These are phyloP conservation scores for Scytalopus superciliaris DNA, from an alignment of 2,113 vertebrate species.

Conservation along the genomic window DNA sequence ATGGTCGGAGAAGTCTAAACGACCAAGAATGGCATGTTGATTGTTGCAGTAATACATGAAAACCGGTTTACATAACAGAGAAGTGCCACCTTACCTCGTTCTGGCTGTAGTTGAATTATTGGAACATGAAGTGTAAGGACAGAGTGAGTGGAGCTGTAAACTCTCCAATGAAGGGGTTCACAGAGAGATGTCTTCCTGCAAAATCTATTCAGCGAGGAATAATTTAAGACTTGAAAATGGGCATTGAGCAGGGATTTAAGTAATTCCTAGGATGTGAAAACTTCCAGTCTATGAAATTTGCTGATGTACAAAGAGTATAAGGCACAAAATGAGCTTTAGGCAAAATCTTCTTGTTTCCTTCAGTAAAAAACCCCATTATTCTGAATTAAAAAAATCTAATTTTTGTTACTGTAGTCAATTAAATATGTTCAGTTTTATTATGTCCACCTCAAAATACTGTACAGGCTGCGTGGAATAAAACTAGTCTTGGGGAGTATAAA, in stretches of 20 bases:
- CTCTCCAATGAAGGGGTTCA: neutral
- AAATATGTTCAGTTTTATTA: neutral
- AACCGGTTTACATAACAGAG: neutral
- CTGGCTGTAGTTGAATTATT: neutral
- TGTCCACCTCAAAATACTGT: neutral
- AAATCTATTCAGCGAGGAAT: neutral
- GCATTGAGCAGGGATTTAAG: neutral
- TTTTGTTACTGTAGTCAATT: neutral
- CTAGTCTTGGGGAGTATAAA: neutral
- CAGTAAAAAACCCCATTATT: neutral
- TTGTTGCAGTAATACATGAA: neutral
- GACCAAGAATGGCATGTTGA: neutral
- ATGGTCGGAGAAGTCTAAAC: neutral
- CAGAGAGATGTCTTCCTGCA: neutral
- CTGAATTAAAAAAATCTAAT: neutral
- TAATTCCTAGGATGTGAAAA: neutral
- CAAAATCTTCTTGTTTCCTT: neutral
- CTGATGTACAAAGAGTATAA: neutral
- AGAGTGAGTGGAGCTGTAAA: neutral
- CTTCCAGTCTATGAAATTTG: neutral
- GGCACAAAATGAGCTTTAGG: neutral
- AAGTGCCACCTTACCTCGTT: neutral
- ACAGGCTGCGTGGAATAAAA: neutral
- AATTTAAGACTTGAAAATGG: neutral
- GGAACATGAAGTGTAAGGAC: neutral